phyloP scores from a whole-genome alignment of 2,113 vertebrate genomes.

The Phalacrocorax carbo region DNA sequence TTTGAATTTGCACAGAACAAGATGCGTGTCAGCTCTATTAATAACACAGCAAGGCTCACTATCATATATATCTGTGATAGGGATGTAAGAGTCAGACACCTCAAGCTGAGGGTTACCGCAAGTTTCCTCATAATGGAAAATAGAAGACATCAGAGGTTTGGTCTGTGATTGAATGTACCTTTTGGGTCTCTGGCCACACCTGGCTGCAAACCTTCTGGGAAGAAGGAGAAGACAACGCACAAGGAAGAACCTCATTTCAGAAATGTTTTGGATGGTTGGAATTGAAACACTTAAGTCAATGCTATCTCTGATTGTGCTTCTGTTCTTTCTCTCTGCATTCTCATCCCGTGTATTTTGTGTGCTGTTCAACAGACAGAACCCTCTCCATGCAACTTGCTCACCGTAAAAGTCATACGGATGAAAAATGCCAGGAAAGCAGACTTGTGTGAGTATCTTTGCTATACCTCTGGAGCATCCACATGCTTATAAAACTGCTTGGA shows the following conservation, averaged over 20 bases:
- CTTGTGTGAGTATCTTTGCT: slow-evolving; percentile 62
- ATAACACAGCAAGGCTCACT: not conserved
- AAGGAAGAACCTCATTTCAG: not conserved
- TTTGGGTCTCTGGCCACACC: not conserved
- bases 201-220: not conserved
- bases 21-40: not conserved
- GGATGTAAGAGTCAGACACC: not conserved
- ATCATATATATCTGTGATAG: not conserved
- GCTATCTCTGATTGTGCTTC: not conserved
- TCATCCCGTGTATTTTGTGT: not conserved
- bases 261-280: not conserved
- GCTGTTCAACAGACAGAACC: slow-evolving; percentile 36
- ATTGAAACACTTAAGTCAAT: not conserved
- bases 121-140: not conserved
- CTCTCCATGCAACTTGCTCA: slow-evolving; percentile 72
- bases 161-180: not conserved
- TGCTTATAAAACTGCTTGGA: not conserved
- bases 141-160: not conserved
- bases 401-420: slow-evolving; percentile 74
- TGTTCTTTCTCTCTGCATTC: not conserved
- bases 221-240: not conserved
- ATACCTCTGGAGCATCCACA: not conserved
- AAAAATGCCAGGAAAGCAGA: slow-evolving; percentile 76
- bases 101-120: not conserved
- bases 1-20: not conserved